Base-by-base conservation (phyloP, 2,113 vertebrate species). In the Pachycephala philippinensis region DNA sequence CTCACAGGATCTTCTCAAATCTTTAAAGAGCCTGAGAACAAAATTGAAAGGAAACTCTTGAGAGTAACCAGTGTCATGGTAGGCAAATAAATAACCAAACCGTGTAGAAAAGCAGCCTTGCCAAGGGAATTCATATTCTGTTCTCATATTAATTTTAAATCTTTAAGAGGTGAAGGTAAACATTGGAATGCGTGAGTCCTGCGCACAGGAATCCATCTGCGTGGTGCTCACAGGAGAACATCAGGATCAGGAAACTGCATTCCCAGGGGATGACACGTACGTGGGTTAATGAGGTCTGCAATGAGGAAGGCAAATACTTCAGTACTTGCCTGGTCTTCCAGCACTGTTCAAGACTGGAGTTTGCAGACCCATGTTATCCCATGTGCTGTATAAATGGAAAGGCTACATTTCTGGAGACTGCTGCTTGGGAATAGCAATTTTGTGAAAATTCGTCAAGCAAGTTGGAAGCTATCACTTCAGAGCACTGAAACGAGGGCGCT, bases 391-490 rank as follows among this genome's bases (percentile, higher is more conserved):
- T 11, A 47, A 1, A 2, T 4, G 42, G 53, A 70, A 87, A 0
- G 6, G 65, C 45, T 88, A 4, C 49, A 6, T 59, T 78, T 66
- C 18, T 26, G 47, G 54, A 92, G 33, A 30, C 13, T 44, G 54
- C 35, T 70, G 35, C 42, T 20, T 72, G 42, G 42, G 68, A 33
- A 44, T 10, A 75, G 28, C 13, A 61, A 33, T 75, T 93, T 61
- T 24, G 30, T 74, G 57, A 88, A 56, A 90, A 93, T 82, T 70
- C 19, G 2, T n/a, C 26, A 14, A 68, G 80, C 79, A 49, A 70
- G 37, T 92, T 79, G 69, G 87, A 93, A 96, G n/a, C 42, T 61
- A 6, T 80, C 52, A 79, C 64, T 69, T 78, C 81, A 87, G 68
- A 95, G 74, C 63, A 22, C 59, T 40, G 84, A 94, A 96, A 94